Conservation (phyloP, 2,113 vertebrate species). For the Cynocephalus volans region DNA sequence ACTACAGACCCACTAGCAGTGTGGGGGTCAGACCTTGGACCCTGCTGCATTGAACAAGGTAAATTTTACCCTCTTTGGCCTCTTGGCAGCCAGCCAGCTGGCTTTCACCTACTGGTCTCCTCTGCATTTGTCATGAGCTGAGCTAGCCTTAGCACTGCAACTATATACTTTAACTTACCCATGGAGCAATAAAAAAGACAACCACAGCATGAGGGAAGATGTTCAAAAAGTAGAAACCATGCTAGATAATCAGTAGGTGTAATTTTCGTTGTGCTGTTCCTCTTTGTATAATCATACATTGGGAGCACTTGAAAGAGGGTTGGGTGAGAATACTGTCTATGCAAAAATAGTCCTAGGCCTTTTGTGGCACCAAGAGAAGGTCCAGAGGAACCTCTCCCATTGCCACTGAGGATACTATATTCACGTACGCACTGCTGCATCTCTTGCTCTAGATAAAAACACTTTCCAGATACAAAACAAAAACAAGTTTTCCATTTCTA, state of each 20-base stretch:
- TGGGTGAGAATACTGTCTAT: neutral
- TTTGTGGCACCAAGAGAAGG: neutral
- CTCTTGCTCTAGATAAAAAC: neutral
- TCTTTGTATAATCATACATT: conserved; percentile 4
- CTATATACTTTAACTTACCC: neutral
- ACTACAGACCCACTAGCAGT: neutral
- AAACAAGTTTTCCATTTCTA: conserved; percentile 53
- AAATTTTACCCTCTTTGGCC: conserved; percentile 33
- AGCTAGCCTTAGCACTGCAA: neutral
- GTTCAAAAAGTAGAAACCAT: conserved; percentile 34
- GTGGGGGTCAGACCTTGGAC: neutral
- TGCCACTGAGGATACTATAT: neutral
- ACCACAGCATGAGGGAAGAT: neutral
- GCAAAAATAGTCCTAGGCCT: neutral
- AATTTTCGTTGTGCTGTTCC: neutral
- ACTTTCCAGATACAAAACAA: conserved; percentile 46
- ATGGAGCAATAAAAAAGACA: neutral
- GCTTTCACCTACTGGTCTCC: conserved; percentile 52
- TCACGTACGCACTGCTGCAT: neutral
- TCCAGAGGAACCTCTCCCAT: neutral
- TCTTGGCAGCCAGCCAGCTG: neutral
- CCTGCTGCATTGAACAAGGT: neutral
- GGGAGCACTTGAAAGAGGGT: neutral
- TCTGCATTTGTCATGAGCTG: conserved; percentile 15
- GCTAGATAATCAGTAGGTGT: neutral